These are phyloP conservation scores for Morpho deidamia DNA, from an alignment of 2,888 invertebrate species.

Conservation along the genomic window DNA sequence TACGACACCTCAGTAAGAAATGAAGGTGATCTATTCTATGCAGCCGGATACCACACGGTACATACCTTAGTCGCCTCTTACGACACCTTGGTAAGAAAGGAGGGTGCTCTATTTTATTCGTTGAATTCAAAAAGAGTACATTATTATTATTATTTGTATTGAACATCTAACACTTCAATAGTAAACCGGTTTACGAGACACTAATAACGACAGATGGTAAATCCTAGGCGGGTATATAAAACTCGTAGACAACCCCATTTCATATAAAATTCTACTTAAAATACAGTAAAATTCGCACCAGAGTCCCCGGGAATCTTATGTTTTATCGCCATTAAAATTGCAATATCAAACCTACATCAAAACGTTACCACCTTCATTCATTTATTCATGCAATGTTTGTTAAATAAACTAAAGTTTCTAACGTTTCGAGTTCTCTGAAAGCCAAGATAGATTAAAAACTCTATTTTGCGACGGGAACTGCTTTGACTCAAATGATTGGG, in stretches of 20 bases:
- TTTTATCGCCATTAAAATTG: slow-evolving; percentile 25
- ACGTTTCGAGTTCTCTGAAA: neutral
- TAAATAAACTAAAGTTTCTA: slow-evolving; percentile 35
- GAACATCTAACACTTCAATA: neutral
- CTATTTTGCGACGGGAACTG: too few species aligned
- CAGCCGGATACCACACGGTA: too few species aligned
- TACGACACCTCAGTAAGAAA: too few species aligned
- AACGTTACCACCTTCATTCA: slow-evolving; percentile 38
- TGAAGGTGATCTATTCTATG: too few species aligned
- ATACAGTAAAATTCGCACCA: slow-evolving; percentile 9
- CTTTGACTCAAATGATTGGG: too few species aligned
- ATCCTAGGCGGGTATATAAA: slow-evolving; percentile 6
- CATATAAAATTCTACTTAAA: slow-evolving; percentile 12
- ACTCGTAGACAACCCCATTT: slow-evolving; percentile 12
- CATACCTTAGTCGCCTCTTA: too few species aligned
- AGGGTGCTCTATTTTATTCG: too few species aligned
- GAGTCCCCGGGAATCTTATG: slow-evolving; percentile 13
- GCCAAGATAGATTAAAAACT: too few species aligned
- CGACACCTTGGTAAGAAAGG: too few species aligned
- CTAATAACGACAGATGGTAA: neutral
- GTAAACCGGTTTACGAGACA: neutral
- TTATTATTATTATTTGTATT: too few species aligned
- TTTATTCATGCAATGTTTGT: slow-evolving; percentile 58
- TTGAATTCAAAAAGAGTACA: too few species aligned
- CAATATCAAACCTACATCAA: slow-evolving; percentile 19